Conservation (phyloP, 2,888 invertebrate species). For the Disparrhopalites patrizii region DNA sequence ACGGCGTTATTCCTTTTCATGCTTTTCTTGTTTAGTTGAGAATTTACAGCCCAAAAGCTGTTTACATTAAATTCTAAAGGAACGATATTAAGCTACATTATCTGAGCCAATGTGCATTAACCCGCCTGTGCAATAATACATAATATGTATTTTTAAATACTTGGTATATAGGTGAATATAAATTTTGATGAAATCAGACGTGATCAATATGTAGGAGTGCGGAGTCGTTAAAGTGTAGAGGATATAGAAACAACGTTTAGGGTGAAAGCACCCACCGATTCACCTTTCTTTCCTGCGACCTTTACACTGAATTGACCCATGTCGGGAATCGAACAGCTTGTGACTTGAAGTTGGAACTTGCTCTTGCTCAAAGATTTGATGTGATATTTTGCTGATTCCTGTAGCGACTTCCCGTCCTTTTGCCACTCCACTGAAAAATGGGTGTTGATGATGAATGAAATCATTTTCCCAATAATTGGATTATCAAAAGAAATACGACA, state of each 20-base stretch:
- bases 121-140: too few species aligned
- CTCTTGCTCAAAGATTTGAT: constrained; percentile 78
- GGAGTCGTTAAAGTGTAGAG: constrained; percentile 10
- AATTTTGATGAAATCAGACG: too few species aligned
- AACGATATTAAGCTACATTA: too few species aligned
- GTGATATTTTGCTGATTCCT: constrained; percentile 73
- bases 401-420: constrained; percentile 86
- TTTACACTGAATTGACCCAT: constrained; percentile 83
- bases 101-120: too few species aligned
- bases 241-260: constrained; percentile 65
- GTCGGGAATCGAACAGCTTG: constrained; percentile 69
- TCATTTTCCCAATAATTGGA: not conserved
- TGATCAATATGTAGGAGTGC: not conserved
- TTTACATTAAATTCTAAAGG: too few species aligned
- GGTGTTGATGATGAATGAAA: not conserved
- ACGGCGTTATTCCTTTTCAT: too few species aligned
- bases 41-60: too few species aligned
- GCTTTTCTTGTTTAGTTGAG: too few species aligned
- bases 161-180: too few species aligned
- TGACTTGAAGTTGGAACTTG: constrained; percentile 73
- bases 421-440: constrained; percentile 64
- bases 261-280: constrained; percentile 78
- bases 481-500: not conserved
- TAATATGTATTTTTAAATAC: too few species aligned
- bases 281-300: constrained; percentile 80